Evolutionary conservation across 2,888 invertebrate genomes (phyloP), one percentile per base, ranked within the genome.

Genomic region (Caenorhabditis parvicauda): DNA sequence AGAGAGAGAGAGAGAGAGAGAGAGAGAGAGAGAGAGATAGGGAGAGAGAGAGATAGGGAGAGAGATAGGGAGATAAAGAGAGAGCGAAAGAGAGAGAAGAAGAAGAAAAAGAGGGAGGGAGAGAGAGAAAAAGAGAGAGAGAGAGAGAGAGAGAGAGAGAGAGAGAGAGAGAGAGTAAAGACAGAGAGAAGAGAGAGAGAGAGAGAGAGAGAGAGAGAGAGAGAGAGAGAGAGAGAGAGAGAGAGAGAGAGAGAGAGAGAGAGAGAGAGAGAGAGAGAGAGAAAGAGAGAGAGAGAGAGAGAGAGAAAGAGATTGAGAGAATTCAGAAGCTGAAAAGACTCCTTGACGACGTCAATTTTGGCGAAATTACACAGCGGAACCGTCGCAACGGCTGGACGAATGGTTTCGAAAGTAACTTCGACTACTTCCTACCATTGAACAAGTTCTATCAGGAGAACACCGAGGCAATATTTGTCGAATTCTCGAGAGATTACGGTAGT

Each of bases 1-100:
- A 63, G 32, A 54, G 55, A 58, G 50, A 51, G 49, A 49, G 35
- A 42, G 53, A 53, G 58, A 48, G 52, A 53, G 58, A 58, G 29
- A 44, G 51, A 3, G 59, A 54, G 39, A 27, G 22, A 47, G 44
- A 45, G 29, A 48, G 17, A 38, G 28, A 32, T 25, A 25, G 38
- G 5, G 37, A 49, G 14, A 27, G 32, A 51, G 25, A 54, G 48
- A 43, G 46, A 48, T 41, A 12, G n/a, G 21, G 37, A 49, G 44
- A 24, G 29, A 42, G n/a, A 51, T 37, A 59, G 50, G 49, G 14
- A 17, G 37, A 22, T 38, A 22, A 21, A 29, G 44, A 50, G 51
- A 42, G 44, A 35, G 32, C 3, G 9, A 22, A 2, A 14, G 24
- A 43, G 19, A 24, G 21, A 39, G 27, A 22, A 4, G 24, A 12